Evolutionary conservation across 2,888 invertebrate species (phyloP), one percentile per base, ranked within the genome.

Genomic region (Lasioglossum malachurum): DNA sequence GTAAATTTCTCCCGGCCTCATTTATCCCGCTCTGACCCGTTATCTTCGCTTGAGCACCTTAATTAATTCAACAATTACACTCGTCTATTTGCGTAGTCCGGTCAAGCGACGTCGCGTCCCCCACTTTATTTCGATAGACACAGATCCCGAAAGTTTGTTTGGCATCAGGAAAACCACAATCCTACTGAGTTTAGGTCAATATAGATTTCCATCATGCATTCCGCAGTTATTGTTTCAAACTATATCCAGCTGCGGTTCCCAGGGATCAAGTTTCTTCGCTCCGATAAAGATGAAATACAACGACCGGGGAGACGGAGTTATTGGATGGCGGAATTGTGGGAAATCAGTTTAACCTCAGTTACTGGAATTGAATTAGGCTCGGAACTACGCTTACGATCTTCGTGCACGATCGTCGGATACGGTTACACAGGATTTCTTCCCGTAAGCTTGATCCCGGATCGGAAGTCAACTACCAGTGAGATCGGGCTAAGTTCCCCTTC

Each of bases 61-160:
- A 53, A 80, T 71, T 75, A 69, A 75, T 75, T 57, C 71, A 75
- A 75, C 75, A 31, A 75, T 75, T 69, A 31, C 23, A n/a, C n/a
- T 5, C 12, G 23, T 35, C 35, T 67, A 23, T 38, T 23, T 35
- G 10, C 10, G 23, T 69, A 12, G 23, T 23, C 38, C n/a, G 12
- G 23, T 4, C 1, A 23, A 23, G 23, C 12, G 69, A 19, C 16
- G 46, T 16, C 23, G 23, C 4, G 46, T 16, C 23, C 12, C 4
- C 12, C n/a, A 23, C n/a, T 69, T 69, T 4, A 38, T 69, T 41
- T 38, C 69, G 38, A 23, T 10, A 4, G 23, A 7, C 38, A 38
- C 23, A 38, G 23, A 4, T 38, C 3, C 23, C 38, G 69, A 38
- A 23, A 69, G 38, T 69, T 38, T 12, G n/a, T 41, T 23, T n/a